phyloP scores from a whole-genome alignment of 2,888 invertebrate species.

The Mactromeris polynyma region DNA sequence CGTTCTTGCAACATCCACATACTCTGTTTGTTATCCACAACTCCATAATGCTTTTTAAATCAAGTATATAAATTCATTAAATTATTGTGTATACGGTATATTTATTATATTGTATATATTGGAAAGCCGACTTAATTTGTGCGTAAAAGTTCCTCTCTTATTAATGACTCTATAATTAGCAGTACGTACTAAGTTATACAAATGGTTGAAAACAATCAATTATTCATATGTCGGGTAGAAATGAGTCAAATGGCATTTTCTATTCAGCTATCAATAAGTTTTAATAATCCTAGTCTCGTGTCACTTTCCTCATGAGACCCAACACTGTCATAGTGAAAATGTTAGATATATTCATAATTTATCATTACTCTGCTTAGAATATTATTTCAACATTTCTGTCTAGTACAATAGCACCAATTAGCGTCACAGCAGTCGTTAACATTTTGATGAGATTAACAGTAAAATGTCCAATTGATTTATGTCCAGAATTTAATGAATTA shows the following conservation, averaged over 20 bases:
- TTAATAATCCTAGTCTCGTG: slow-evolving; percentile 39
- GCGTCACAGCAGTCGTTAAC: neutral
- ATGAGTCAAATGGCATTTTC: slow-evolving; percentile 30
- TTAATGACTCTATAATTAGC: neutral
- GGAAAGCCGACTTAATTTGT: no score
- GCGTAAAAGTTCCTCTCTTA: neutral
- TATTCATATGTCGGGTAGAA: slow-evolving; percentile 9
- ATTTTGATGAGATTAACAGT: neutral
- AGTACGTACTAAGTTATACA: neutral
- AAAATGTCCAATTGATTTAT: slow-evolving; percentile 3
- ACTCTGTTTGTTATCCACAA: neutral
- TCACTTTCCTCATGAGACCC: slow-evolving; percentile 13
- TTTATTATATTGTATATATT: no score
- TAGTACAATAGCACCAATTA: neutral
- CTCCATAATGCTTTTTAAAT: neutral
- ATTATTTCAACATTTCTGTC: neutral
- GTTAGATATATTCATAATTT: slow-evolving; percentile 39
- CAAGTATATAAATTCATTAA: no score
- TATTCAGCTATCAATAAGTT: slow-evolving; percentile 31
- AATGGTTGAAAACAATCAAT: neutral
- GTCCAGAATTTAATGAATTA: neutral
- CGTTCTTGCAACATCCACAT: neutral
- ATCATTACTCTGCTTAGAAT: neutral
- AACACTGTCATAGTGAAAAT: neutral
- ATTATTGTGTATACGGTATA: no score